Base-by-base conservation (phyloP, 2,797 vertebrate species). In the Gymnothorax javanicus region DNA sequence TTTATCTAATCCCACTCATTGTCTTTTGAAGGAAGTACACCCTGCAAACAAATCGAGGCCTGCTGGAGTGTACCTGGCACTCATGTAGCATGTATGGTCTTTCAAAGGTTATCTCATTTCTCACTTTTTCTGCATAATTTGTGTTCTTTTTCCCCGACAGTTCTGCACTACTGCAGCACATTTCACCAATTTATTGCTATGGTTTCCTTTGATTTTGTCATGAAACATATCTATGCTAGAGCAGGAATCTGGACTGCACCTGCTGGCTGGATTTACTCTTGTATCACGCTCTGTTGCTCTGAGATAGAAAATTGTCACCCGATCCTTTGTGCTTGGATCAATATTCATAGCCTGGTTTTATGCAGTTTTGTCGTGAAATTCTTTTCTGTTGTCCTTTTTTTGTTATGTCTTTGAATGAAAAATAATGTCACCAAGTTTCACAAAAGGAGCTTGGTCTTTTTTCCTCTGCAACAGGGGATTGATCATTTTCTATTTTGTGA, bases 321-420 rank as follows among this genome's bases (percentile, higher is more conserved):
- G 73, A 33, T 75, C 71, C 12, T 13, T 23, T 71, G 69, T 71
- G 69, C 13, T 69, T 43, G 71, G 71, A 75, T 75, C 71, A 75
- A 43, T 75, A 75, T 75, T 27, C 33, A 77, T 77, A 77, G 50
- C 73, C 73, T 77, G 73, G 73, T 77, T 77, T 77, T 12, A 13
- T 50, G 73, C 12, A 4, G 73, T 8, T 50, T 50, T 77, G 73
- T 77, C 73, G 20, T 77, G 7, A 27, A 23, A 71, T 2, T 33
- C 25, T 77, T 77, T 43, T 77, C 2, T 27, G 33, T 71, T 33
- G 17, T 6, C n/a, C 3, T 23, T 64, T 0, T 33, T 71, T 4
- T 33, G 7, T 11, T 71, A 43, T 43, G 25, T 12, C 7, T 71
- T 71, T 33, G 25, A 11, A 71, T 33, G 25, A 11, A 27, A 33